Evolutionary conservation across 53 echinoderm and acorn worm genomes (phyloP), one percentile per base, ranked within the genome.

Genomic region (Actinopyga echinites): DNA sequence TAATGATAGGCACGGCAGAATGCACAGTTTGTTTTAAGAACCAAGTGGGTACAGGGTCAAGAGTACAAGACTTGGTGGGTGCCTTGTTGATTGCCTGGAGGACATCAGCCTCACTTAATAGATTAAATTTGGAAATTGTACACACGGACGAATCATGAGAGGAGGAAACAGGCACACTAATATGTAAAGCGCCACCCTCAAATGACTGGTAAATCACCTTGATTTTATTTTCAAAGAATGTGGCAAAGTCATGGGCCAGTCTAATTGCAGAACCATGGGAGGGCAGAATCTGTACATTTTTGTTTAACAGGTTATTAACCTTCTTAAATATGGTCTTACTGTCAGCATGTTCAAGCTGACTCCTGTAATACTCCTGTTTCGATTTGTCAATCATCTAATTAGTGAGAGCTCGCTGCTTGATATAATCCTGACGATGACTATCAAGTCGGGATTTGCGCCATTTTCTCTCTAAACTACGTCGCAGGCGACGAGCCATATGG

Each of bases 301-400:
- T 24, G 29, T 65, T 13, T 15, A 65, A 35, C 29, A 65, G 34
- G 24, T 28, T 8, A 65, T 65, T 65, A 30, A 65, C 66, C 34
- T 65, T 65, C 66, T 65, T 65, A 65, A 65, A 65, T n/a, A 65
- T 35, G 34, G 66, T 65, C 34, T 65, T 65, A 65, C 66, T 31
- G 66, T 65, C 66, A 65, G 66, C 28, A 65, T 20, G 2, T 25
- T 65, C n/a, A 65, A 65, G 28, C 34, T 71, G 40, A 15, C 25
- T 13, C 25, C 44, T 71, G 30, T 71, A 71, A 11, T 71, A 71
- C 40, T 71, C 37, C 40, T 71, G 73, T 45, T 71, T 71, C 5
- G 35, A 34, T 33, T 71, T 71, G 15, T 71, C 73, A 71, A 71
- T 71, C 33, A 71, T 38, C 30, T 23, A 5, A 12, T 71, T 71